Evolutionary conservation across 1,140 invertebrate species (phyloP), one percentile per base, ranked within the genome.

Genomic region (Pseudomyrmex cubaensis): DNA sequence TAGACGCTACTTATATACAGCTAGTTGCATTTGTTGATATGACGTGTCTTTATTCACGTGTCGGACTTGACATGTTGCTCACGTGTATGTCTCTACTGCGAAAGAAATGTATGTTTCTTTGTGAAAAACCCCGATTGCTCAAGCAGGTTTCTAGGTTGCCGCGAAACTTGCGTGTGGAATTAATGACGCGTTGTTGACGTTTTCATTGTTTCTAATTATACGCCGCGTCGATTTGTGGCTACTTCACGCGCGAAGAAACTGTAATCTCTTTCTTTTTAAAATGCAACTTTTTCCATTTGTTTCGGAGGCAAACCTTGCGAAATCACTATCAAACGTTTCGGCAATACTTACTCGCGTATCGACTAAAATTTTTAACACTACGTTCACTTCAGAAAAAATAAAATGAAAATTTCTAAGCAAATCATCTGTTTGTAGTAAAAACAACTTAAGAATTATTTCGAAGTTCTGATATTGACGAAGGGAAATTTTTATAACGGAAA

Each of bases 131-230:
- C 13, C 52, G 54, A 59, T n/a, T 56, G 54, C 15, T 46, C 20
- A 80, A 80, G 20, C 48, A 72, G 76, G 66, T 80, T 80, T 80
- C 76, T 80, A 80, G 76, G 76, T 69, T 57, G 54, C 17, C 17
- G 52, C 20, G 5, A 35, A 35, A 70, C 66, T 72, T 70, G 76
- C 52, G 22, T 48, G 76, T 13, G 44, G 54, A 35, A 35, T 70
- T 80, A 80, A 80, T 59, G 66, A 25, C 54, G 54, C 54, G 66
- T 61, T 80, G 66, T 80, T 80, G 59, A 78, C 10, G 76, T 78
- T 78, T 61, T 9, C 8, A 72, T 80, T 72, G 22, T 80, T 48
- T 44, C 20, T 72, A 70, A 80, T 72, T 80, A 78, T 72, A 44
- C 54, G n/a, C 69, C 35, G 46, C 76, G n/a, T 46, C 44, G 13